Evolutionary conservation across 1,140 invertebrate species (phyloP).

Genomic region (Whitmania pigra): DNA sequence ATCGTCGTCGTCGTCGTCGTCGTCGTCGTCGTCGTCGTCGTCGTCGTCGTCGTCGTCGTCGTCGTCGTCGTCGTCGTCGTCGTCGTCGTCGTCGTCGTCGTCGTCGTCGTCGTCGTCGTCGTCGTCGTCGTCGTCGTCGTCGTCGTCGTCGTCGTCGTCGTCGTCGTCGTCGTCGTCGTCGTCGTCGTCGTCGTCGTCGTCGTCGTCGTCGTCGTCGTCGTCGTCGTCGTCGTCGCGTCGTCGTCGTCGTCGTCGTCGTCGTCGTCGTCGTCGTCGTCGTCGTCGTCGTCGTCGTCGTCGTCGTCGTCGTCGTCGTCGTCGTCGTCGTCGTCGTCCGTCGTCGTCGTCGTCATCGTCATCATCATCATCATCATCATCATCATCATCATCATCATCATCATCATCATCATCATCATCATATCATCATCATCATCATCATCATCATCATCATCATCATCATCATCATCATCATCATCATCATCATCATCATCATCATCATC

Average conservation of each 20-base stretch:
- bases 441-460: constrained; percentile 16
- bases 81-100: not conserved
- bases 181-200: not conserved
- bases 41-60: not conserved
- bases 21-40: not conserved
- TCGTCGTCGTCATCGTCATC: too few relatives aligned
- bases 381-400: constrained; percentile 5
- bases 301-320: too few relatives aligned
- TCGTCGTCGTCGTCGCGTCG: not conserved
- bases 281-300: too few relatives aligned
- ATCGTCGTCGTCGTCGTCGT: not conserved
- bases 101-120: not conserved
- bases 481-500: constrained; percentile 16
- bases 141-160: not conserved
- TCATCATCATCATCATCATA: too few relatives aligned
- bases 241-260: too few relatives aligned
- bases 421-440: constrained; percentile 16
- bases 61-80: not conserved
- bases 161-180: not conserved
- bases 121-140: not conserved
- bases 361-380: too few relatives aligned
- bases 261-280: too few relatives aligned
- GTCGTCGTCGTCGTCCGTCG: too few relatives aligned
- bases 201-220: not conserved
- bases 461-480: constrained; percentile 16